These are phyloP conservation scores for Psittacula echo DNA, from an alignment of 2,797 vertebrate species.

Conservation along the genomic window DNA sequence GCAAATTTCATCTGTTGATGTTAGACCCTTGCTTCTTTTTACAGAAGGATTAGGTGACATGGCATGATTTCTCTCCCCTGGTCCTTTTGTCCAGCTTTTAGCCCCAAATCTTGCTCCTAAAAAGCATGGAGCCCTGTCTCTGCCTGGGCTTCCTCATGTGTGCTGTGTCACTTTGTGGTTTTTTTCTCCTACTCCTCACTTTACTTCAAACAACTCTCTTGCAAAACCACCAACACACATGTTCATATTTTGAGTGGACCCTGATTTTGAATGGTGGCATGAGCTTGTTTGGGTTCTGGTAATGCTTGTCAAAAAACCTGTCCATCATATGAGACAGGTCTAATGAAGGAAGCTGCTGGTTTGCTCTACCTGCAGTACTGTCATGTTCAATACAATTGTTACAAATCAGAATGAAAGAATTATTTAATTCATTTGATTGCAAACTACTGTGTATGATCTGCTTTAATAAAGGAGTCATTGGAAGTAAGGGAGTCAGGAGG, in stretches of 20 bases:
- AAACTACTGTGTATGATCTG: not conserved
- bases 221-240: not conserved
- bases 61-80: not conserved
- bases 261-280: not conserved
- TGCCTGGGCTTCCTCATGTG: not conserved
- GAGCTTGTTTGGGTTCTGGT: not conserved
- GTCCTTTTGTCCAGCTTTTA: not conserved
- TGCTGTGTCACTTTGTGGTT: not conserved
- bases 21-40: not conserved
- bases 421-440: not conserved
- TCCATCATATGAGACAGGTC: not conserved
- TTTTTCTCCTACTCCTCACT: not conserved
- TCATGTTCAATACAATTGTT: not conserved
- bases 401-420: not conserved
- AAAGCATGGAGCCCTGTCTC: not conserved
- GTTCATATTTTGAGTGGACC: not conserved
- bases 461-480: not conserved
- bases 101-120: not conserved
- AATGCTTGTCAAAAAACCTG: not conserved
- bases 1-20: not conserved
- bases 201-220: not conserved
- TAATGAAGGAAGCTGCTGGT: not conserved
- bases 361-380: not conserved
- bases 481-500: not conserved
- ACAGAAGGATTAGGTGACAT: not conserved